Evolutionary conservation across 2,113 vertebrate species (phyloP).

Genomic region (Tetrax tetrax): DNA sequence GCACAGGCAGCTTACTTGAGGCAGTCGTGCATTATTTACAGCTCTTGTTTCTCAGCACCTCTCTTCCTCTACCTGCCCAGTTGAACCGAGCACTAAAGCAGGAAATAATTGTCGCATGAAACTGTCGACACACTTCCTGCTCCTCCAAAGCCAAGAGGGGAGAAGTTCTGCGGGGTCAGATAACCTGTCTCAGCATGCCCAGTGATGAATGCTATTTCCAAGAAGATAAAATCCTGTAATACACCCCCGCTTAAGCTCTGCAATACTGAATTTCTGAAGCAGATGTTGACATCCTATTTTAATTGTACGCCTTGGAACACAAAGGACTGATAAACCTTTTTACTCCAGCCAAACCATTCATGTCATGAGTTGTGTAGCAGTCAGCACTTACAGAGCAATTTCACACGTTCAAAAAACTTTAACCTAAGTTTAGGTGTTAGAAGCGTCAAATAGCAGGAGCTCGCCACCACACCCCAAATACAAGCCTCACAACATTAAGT

Average conservation of each 20-base stretch:
- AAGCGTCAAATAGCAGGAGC: neutral
- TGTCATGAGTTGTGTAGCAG: neutral
- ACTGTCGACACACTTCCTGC: neutral
- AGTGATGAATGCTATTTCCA: neutral
- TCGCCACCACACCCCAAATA: neutral
- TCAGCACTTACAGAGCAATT: neutral
- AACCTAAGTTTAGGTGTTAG: neutral
- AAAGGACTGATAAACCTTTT: neutral
- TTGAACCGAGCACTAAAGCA: neutral
- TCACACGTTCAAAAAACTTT: neutral
- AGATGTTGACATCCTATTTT: neutral
- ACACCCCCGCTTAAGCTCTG: neutral
- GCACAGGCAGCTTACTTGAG: neutral
- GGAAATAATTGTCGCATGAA: neutral
- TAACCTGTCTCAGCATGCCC: neutral
- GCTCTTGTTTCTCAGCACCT: neutral
- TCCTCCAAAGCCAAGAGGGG: neutral
- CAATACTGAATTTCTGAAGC: neutral
- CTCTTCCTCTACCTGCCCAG: neutral
- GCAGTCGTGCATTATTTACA: neutral
- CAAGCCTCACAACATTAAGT: neutral
- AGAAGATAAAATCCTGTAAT: neutral
- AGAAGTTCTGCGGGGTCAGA: neutral
- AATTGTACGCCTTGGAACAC: neutral
- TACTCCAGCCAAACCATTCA: neutral